These are phyloP conservation scores for Drosophila insularis DNA, from an alignment of 1,140 invertebrate species.

Conservation along the genomic window DNA sequence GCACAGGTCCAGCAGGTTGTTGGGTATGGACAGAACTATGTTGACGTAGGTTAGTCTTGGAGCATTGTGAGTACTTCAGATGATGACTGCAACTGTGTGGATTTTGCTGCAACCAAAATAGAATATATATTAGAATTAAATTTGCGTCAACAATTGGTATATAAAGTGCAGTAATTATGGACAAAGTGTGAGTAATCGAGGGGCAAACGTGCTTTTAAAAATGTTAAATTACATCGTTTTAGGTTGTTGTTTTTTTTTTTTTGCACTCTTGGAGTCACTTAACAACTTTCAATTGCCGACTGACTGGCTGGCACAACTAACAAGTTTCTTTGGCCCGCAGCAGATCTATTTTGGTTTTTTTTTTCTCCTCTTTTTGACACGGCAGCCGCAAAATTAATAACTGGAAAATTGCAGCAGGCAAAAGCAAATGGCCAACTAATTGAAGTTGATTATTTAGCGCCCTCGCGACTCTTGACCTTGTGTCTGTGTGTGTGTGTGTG, in stretches of 20 bases:
- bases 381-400: slow-evolving; percentile 62
- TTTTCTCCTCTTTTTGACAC: slow-evolving; percentile 34
- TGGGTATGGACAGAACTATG: slow-evolving; percentile 87
- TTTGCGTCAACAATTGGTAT: slow-evolving; percentile 1
- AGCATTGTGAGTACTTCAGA: slow-evolving; percentile 38
- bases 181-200: slow-evolving; percentile 64
- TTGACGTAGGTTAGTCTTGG: slow-evolving; percentile 44
- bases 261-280: slow-evolving; percentile 52
- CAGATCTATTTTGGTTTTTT: slow-evolving; percentile 21
- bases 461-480: slow-evolving; percentile 66
- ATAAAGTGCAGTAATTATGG: slow-evolving; percentile 57
- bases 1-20: slow-evolving; percentile 88
- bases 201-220: slow-evolving; percentile 33
- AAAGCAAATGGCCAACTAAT: slow-evolving; percentile 64
- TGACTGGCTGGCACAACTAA: slow-evolving; percentile 52
- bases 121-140: slow-evolving; percentile 26
- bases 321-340: slow-evolving; percentile 53
- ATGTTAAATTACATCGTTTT: slow-evolving; percentile 1
- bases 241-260: not conserved
- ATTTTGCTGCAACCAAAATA: slow-evolving; percentile 38
- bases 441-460: slow-evolving; percentile 52
- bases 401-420: slow-evolving; percentile 63
- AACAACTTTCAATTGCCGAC: slow-evolving; percentile 73
- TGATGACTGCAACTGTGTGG: slow-evolving; percentile 51
- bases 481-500: slow-evolving; percentile 26